These are phyloP conservation scores for Drosophila ezoana DNA, from an alignment of 2,888 invertebrate genomes.

Conservation along the genomic window DNA sequence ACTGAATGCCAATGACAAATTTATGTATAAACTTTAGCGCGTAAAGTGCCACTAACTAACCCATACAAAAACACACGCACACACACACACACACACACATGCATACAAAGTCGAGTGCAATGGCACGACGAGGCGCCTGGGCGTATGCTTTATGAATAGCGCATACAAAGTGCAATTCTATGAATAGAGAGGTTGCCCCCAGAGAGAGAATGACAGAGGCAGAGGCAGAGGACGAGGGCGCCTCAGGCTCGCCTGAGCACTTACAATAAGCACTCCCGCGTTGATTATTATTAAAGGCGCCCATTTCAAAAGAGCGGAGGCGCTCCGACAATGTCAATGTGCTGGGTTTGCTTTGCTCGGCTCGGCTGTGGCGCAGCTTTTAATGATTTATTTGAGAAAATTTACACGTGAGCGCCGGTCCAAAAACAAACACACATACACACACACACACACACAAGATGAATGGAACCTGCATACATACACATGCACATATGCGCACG, in stretches of 20 bases:
- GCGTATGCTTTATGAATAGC: conserved; percentile 70
- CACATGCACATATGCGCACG: conserved; percentile 10
- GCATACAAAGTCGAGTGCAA: conserved; percentile 64
- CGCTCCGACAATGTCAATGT: conserved; percentile 76
- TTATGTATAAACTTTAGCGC: conserved; percentile 80
- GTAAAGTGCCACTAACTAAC: conserved; percentile 78
- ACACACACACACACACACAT: conserved; percentile 7
- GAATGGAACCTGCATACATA: conserved; percentile 45
- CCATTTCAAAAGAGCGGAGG: conserved; percentile 55
- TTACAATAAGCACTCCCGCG: conserved; percentile 75
- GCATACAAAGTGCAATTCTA: conserved; percentile 64
- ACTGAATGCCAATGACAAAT: conserved; percentile 80
- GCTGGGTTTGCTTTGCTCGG: conserved; percentile 42
- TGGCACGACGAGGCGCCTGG: conserved; percentile 69
- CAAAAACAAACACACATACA: conserved; percentile 56
- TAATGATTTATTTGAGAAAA: conserved; percentile 82
- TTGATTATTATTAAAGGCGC: conserved; percentile 77
- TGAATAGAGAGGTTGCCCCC: conserved; percentile 60
- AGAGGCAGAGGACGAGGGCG: not conserved
- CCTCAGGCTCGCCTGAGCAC: conserved; percentile 57
- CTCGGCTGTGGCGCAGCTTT: conserved; percentile 64
- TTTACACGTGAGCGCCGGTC: conserved; percentile 77
- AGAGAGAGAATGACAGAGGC: not conserved
- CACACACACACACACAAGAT: conserved; percentile 48
- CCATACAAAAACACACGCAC: conserved; percentile 46